These are phyloP conservation scores for Darevskia nairensis DNA, from an alignment of 2,797 vertebrate genomes.

Conservation along the genomic window DNA sequence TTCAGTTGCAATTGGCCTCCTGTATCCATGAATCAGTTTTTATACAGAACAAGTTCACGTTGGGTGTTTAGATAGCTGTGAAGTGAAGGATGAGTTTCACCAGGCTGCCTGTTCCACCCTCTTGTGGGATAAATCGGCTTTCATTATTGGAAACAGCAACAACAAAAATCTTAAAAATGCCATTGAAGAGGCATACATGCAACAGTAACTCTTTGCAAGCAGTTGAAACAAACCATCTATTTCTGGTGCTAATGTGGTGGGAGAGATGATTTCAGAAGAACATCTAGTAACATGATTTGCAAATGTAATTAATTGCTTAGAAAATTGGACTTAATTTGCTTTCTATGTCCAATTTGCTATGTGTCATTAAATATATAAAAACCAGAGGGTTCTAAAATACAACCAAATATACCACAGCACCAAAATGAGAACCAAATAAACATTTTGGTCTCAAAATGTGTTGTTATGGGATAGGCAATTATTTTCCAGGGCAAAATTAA, in stretches of 20 bases:
- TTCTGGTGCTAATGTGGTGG: constrained; percentile 31
- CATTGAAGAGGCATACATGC: constrained; percentile 60
- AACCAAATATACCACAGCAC: not conserved
- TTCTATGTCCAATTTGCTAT: not conserved
- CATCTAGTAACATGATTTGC: constrained; percentile 41
- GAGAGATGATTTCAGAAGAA: constrained; percentile 60
- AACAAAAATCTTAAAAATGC: constrained; percentile 69
- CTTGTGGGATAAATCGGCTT: constrained; percentile 70
- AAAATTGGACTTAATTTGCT: not conserved
- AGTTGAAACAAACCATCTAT: constrained; percentile 63
- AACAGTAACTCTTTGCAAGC: constrained; percentile 68
- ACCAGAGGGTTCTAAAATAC: not conserved
- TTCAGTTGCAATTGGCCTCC: not conserved
- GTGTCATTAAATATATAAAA: not conserved
- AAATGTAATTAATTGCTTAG: constrained; percentile 19
- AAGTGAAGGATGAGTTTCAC: constrained; percentile 65
- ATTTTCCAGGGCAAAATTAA: not conserved
- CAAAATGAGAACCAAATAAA: not conserved
- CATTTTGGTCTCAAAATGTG: not conserved
- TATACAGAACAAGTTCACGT: constrained; percentile 48
- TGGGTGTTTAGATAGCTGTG: constrained; percentile 67
- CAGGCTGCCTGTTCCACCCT: constrained; percentile 64
- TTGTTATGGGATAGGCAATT: not conserved
- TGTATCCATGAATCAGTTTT: constrained; percentile 65
- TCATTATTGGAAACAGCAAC: constrained; percentile 56